Conservation (phyloP, 2,113 vertebrate species). For the Lamprologus lemairii region DNA sequence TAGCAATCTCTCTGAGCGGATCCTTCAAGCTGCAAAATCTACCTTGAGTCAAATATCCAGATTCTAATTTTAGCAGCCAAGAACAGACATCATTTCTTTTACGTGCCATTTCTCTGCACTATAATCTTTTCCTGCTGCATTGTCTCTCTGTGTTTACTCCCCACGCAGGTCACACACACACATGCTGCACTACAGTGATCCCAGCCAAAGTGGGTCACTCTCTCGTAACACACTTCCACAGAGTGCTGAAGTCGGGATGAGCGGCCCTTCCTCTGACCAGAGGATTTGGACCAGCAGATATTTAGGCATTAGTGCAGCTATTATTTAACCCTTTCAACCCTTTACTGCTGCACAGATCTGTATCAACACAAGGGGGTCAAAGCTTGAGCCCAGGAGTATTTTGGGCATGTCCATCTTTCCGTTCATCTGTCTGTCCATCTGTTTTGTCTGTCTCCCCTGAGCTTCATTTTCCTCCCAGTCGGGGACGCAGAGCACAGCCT, state of each 20-base stretch:
- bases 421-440: constrained; percentile 25
- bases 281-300: neutral
- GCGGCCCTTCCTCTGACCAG: neutral
- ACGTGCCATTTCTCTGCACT: neutral
- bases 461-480: constrained; percentile 14
- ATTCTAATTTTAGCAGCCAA: neutral
- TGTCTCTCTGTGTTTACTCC: neutral
- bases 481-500: neutral
- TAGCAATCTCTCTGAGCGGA: neutral
- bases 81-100: neutral
- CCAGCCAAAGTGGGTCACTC: constrained; percentile 44
- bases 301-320: neutral
- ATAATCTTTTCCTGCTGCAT: neutral
- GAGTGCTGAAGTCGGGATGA: neutral
- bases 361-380: neutral
- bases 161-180: neutral
- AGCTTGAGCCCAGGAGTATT: neutral
- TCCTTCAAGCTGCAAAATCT: neutral
- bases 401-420: neutral
- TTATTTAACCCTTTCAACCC: neutral
- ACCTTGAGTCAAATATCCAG: neutral
- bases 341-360: neutral
- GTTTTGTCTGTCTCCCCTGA: neutral
- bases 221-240: constrained; percentile 8
- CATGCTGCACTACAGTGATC: neutral